Evolutionary conservation across 2,888 invertebrate species (phyloP), one percentile per base, ranked within the genome.

Genomic region (Drosophila quasianomalipes): DNA sequence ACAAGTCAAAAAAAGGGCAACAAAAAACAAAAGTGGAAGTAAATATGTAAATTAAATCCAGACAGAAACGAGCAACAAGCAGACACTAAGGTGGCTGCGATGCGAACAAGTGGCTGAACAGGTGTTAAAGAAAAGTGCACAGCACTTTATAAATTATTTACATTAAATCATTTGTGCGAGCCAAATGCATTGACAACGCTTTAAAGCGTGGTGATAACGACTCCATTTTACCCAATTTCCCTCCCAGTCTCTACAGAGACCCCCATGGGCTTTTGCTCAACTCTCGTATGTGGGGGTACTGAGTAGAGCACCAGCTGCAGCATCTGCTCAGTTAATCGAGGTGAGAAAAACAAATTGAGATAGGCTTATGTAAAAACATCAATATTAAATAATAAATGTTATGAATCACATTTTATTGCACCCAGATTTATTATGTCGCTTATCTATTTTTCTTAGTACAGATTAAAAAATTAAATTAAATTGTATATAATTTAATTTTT

Each of bases 21-120:
- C 22, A 26, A 66, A 49, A 58, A 66, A 55, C 51, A 10, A 51
- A 61, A 55, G 55, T 72, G 81, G 59, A 75, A 78, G 83, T 64
- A 76, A 76, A 83, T 89, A 86, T 89, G 89, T 77, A 90, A 89
- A 86, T 89, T 60, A 81, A 86, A 90, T 75, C 74, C 86, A 53
- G 61, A 65, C 64, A 66, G 73, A 69, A 68, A 64, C 58, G 63
- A 81, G 55, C 65, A 71, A 49, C 79, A 74, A 53, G 31, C 54
- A 31, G 52, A 44, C 9, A 47, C 63, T 53, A 28, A 44, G 63
- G 30, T 64, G 57, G 26, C 39, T 31, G 33, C 37, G 26, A 49
- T 9, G 37, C 55, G 57, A 68, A 75, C 81, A 85, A 77, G 83
- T 82, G 79, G 81, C 63, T 59, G 30, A 28, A 59, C 26, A 39